These are phyloP conservation scores for Ceratothoa steindachneri DNA, from an alignment of 2,888 invertebrate species.

Conservation along the genomic window DNA sequence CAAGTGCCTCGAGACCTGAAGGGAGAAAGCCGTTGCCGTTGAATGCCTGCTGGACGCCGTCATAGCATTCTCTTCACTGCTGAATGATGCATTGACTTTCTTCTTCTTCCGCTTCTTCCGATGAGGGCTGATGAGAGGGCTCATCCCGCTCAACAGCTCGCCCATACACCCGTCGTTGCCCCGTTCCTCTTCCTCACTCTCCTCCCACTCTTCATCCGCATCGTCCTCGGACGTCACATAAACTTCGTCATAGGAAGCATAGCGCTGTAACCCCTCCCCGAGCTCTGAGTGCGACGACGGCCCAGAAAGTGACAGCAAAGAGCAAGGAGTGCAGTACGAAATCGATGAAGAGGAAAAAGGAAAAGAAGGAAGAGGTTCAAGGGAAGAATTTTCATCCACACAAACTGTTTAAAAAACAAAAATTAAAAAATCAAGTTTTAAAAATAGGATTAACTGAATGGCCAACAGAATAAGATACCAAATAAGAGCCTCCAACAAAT, in stretches of 20 bases:
- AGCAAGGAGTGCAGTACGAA: constrained; percentile 1
- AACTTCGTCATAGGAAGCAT: constrained; percentile 44
- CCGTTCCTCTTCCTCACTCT: constrained; percentile 19
- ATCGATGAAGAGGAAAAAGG: background rate
- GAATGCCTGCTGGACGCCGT: constrained; percentile 28
- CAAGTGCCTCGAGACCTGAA: constrained; percentile 33
- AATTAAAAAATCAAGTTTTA: constrained; percentile 2
- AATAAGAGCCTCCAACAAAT: background rate
- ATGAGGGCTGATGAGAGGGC: background rate
- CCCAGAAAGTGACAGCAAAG: constrained; percentile 9
- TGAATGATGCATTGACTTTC: background rate
- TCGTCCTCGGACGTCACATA: constrained; percentile 31
- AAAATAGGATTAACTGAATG: background rate
- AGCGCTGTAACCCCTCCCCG: background rate
- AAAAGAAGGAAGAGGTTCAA: background rate
- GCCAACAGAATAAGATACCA: background rate
- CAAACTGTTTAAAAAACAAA: constrained; percentile 2
- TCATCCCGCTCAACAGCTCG: background rate
- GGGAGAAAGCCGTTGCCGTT: constrained; percentile 21
- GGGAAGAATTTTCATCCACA: constrained; percentile 9
- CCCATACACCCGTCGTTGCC: background rate
- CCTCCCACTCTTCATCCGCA: constrained; percentile 22
- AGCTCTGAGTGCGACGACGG: background rate
- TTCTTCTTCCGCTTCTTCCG: constrained; percentile 11
- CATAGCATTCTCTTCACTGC: constrained; percentile 15